Evolutionary conservation across 2,888 invertebrate species (phyloP).

Genomic region (Rhimphoctona megacephalus): DNA sequence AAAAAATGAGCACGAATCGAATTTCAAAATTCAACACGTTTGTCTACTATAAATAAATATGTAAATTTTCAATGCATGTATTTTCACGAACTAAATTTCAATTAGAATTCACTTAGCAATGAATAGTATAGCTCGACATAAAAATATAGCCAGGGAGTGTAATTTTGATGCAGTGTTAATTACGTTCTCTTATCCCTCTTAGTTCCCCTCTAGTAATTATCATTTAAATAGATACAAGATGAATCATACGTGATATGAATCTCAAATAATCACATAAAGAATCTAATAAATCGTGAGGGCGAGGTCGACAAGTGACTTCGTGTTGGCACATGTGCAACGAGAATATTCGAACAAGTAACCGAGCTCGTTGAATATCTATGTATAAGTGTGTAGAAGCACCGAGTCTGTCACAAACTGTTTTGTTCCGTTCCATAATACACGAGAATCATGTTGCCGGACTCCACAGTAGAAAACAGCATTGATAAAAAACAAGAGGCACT

Average conservation of each 20-base stretch:
- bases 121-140: neutral
- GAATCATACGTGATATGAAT: neutral
- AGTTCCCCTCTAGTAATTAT: neutral
- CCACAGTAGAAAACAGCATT: constrained; percentile 18
- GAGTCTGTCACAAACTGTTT: neutral
- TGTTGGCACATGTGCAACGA: constrained; percentile 48
- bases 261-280: neutral
- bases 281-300: constrained; percentile 7
- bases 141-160: neutral
- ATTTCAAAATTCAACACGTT: neutral
- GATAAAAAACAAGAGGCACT: constrained; percentile 70
- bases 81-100: neutral
- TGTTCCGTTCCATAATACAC: neutral
- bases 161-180: neutral
- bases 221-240: neutral
- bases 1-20: no score
- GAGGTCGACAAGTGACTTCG: constrained; percentile 27
- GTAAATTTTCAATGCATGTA: no score
- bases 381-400: neutral
- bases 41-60: neutral
- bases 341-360: constrained; percentile 13
- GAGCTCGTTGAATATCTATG: neutral
- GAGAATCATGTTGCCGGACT: constrained; percentile 34
- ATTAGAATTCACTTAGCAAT: neutral
- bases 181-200: neutral